A percentile compares a stretch with the other conserved stretches of the same genome.
Conservation (phyloP, 35 echinoderm and acorn worm species). For the Acanthaster planci region DNA sequence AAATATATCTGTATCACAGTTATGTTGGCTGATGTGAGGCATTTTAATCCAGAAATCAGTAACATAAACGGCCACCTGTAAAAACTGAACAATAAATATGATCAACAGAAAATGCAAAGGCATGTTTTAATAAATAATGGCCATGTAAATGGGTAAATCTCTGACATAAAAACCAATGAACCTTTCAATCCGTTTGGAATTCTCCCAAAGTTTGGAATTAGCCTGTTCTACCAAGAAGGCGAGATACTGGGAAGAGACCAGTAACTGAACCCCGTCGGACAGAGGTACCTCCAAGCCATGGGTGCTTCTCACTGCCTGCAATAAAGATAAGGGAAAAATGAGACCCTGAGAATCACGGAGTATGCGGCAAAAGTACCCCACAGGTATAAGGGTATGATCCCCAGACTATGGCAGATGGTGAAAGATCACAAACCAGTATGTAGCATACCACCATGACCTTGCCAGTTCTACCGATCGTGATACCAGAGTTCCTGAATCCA, state of each 20-base stretch:
- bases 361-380: neutral
- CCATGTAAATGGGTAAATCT: too few relatives aligned
- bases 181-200: conserved; percentile 78
- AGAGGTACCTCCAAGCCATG: conserved; percentile 90
- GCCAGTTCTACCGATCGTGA: conserved; percentile 85
- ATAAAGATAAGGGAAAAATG: neutral
- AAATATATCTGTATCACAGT: too few relatives aligned
- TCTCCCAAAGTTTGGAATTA: conserved; percentile 83
- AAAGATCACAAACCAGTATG: too few relatives aligned
- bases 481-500: conserved; percentile 96
- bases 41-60: too few relatives aligned
- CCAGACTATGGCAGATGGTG: too few relatives aligned
- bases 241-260: conserved; percentile 66
- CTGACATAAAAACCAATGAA: conserved; percentile 8
- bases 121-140: too few relatives aligned
- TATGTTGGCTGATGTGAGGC: too few relatives aligned
- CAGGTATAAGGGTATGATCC: too few relatives aligned
- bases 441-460: conserved; percentile 83
- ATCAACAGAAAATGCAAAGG: too few relatives aligned
- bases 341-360: too few relatives aligned
- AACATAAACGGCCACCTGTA: too few relatives aligned
- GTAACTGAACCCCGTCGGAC: conserved; percentile 43
- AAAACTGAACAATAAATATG: too few relatives aligned
- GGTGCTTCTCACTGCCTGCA: conserved; percentile 91
- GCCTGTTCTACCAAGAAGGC: conserved; percentile 63